phyloP scores from a whole-genome alignment of 2,113 vertebrate species.

The Narcine bancroftii region DNA sequence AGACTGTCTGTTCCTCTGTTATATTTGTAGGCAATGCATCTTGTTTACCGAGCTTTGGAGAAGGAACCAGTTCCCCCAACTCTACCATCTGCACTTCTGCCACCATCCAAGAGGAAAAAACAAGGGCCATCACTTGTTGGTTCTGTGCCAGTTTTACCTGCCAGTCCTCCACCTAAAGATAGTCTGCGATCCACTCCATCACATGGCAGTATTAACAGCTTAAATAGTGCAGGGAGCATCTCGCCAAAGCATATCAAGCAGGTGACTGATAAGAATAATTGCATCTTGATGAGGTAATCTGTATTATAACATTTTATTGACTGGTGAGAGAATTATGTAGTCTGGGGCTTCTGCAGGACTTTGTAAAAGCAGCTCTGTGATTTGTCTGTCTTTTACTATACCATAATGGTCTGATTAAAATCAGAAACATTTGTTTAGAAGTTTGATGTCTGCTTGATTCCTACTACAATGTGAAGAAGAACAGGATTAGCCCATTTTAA shows the following conservation, averaged over 20 bases:
- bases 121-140: constrained; percentile 59
- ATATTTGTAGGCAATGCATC: constrained; percentile 82
- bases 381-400: not conserved
- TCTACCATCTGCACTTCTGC: constrained; percentile 77
- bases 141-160: constrained; percentile 71
- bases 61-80: constrained; percentile 87
- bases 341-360: not conserved
- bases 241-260: constrained; percentile 77
- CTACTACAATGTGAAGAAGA: no score
- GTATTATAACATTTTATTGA: not conserved
- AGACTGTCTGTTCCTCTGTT: constrained; percentile 24
- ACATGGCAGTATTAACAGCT: constrained; percentile 82
- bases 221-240: constrained; percentile 80
- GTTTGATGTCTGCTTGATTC: not conserved
- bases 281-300: not conserved
- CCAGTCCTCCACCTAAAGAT: constrained; percentile 82
- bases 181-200: constrained; percentile 89
- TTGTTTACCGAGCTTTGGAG: constrained; percentile 93
- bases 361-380: not conserved
- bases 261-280: not conserved
- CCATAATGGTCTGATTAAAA: not conserved
- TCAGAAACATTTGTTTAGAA: not conserved
- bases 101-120: constrained; percentile 88
- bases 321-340: not conserved
- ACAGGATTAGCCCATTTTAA: no score